A percentile compares a stretch with the other conserved stretches of the same genome.
These are phyloP conservation scores for Apteryx mantelli DNA, from an alignment of 2,113 vertebrate genomes.

Conservation along the genomic window DNA sequence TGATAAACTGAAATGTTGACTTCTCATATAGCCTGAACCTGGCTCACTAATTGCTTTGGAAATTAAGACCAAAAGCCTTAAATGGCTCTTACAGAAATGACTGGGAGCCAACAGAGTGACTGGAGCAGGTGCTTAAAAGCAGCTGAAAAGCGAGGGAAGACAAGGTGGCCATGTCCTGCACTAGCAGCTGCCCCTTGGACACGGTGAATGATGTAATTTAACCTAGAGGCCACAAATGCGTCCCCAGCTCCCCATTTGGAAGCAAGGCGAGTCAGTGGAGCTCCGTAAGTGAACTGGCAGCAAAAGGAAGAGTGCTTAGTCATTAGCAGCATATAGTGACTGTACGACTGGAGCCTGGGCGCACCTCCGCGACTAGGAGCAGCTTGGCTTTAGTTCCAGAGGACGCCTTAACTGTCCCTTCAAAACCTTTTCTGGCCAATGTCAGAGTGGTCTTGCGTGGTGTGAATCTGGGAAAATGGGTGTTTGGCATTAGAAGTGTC, in stretches of 20 bases:
- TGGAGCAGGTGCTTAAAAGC: neutral
- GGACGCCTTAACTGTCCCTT: neutral
- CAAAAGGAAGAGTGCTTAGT: neutral
- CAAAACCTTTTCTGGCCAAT: neutral
- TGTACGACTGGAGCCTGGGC: neutral
- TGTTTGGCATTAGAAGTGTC: too few relatives aligned
- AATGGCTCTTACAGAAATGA: neutral
- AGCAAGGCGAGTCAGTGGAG: neutral
- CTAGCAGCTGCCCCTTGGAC: neutral
- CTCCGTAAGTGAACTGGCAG: neutral
- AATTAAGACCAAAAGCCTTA: neutral
- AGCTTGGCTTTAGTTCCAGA: neutral
- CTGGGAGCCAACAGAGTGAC: neutral
- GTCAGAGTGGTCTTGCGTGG: neutral
- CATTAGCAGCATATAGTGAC: neutral
- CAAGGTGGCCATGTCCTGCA: neutral
- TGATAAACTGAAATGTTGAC: neutral
- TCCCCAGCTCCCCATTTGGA: neutral
- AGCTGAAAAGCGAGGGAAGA: neutral
- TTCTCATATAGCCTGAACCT: neutral
- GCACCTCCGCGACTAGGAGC: neutral
- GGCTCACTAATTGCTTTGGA: neutral
- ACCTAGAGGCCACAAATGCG: neutral
- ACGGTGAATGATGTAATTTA: neutral
- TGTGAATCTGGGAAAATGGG: neutral